phyloP scores from a whole-genome alignment of 2,797 vertebrate genomes.

The Ctenopoma multispine region DNA sequence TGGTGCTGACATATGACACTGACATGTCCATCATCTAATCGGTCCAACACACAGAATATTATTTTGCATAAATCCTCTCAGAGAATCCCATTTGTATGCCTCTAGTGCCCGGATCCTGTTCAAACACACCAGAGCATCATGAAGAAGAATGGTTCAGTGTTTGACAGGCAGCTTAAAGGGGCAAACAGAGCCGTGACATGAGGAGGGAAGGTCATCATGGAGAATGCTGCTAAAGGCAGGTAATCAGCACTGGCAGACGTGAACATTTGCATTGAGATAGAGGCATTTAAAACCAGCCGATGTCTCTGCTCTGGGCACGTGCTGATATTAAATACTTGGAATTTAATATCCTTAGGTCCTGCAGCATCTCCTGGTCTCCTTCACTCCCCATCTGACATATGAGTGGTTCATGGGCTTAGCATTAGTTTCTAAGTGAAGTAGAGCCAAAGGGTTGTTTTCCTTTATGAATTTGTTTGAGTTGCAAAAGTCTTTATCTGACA shows the following conservation, averaged over 20 bases:
- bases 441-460: too few species aligned
- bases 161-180: slow-evolving; percentile 75
- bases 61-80: slow-evolving; percentile 62
- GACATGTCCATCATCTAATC: slow-evolving; percentile 58
- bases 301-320: slow-evolving; percentile 21
- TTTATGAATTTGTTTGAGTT: too few species aligned
- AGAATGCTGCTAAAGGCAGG: slow-evolving; percentile 49
- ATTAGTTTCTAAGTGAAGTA: too few species aligned
- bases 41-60: slow-evolving; percentile 12
- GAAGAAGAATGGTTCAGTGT: slow-evolving; percentile 49
- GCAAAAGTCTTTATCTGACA: too few species aligned
- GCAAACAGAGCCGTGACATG: slow-evolving; percentile 67
- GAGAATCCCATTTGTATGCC: slow-evolving; percentile 52
- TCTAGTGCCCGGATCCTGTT: slow-evolving; percentile 26
- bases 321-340: slow-evolving; percentile 57
- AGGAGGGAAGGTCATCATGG: slow-evolving; percentile 64
- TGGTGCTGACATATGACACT: slow-evolving; percentile 51
- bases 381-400: slow-evolving; percentile 25
- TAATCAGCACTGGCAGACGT: slow-evolving; percentile 66
- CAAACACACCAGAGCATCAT: slow-evolving; percentile 48
- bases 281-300: slow-evolving; percentile 58
- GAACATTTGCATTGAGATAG: slow-evolving; percentile 73
- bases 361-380: slow-evolving; percentile 1
- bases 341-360: slow-evolving; percentile 38
- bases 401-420: too few species aligned